Evolutionary conservation across 2,888 invertebrate genomes (phyloP).

Genomic region (Agrotis clavis): DNA sequence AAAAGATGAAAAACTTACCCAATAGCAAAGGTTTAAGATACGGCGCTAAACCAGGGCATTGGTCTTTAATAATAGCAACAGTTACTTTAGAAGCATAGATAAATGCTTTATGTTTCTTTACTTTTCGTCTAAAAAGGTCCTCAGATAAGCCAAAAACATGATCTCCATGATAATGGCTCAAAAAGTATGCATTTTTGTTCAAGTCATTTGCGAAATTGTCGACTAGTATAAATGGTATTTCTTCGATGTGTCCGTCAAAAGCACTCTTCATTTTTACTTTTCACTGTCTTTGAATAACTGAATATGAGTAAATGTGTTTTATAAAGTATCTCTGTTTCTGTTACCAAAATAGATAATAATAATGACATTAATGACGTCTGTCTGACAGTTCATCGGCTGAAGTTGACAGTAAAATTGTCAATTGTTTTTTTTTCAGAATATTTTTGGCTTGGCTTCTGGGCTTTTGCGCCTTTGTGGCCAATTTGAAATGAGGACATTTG

Average conservation of each 20-base stretch:
- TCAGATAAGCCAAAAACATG: slow-evolving; percentile 90
- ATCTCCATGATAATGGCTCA: slow-evolving; percentile 93
- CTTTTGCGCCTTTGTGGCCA: no score
- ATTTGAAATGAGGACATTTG: no score
- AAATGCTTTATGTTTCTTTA: slow-evolving; percentile 62
- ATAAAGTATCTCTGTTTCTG: no score
- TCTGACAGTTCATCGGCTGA: not conserved
- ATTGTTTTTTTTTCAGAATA: not conserved
- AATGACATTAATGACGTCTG: not conserved
- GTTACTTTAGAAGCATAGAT: slow-evolving; percentile 66
- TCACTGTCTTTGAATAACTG: not conserved
- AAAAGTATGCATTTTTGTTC: slow-evolving; percentile 90
- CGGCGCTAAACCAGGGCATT: slow-evolving; percentile 27
- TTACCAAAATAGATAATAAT: not conserved
- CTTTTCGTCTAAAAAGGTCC: slow-evolving; percentile 45
- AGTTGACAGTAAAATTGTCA: not conserved
- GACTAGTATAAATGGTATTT: slow-evolving; percentile 92
- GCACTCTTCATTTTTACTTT: slow-evolving; percentile 72
- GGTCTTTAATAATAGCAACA: slow-evolving; percentile 53
- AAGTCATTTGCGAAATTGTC: slow-evolving; percentile 90
- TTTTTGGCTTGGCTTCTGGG: no score
- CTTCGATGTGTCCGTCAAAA: slow-evolving; percentile 91
- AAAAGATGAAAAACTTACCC: slow-evolving; percentile 37
- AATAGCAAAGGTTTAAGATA: slow-evolving; percentile 45
- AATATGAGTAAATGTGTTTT: no score